Evolutionary conservation across 2,113 vertebrate species (phyloP).

Genomic region (Excalfactoria chinensis): DNA sequence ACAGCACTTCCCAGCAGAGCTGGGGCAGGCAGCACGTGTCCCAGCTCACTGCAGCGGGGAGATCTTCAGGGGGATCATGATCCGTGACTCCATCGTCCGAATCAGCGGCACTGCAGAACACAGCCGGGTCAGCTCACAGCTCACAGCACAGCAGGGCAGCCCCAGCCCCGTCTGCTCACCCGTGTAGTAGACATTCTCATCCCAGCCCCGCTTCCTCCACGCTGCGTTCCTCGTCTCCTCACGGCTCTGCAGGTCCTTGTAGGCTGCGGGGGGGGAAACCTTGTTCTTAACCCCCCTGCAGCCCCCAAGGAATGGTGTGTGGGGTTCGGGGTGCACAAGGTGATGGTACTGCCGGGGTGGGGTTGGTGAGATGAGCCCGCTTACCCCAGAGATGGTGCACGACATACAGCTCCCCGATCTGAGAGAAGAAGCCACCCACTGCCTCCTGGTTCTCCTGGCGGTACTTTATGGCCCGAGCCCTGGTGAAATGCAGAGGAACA

Average conservation of each 20-base stretch:
- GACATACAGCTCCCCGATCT: conserved; percentile 93
- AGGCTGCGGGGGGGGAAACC: conserved; percentile 74
- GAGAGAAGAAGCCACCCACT: conserved; percentile 95
- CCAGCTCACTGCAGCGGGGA: conserved; percentile 88
- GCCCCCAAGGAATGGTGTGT: no score
- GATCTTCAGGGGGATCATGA: conserved; percentile 93
- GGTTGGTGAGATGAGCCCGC: not conserved
- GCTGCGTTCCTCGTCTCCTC: conserved; percentile 92
- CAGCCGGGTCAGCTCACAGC: not conserved
- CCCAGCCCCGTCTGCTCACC: conserved; percentile 68
- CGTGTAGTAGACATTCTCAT: conserved; percentile 91
- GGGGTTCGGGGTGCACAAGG: not conserved
- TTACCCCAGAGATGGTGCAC: conserved; percentile 98
- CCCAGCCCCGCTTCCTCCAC: conserved; percentile 95
- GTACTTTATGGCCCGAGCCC: conserved; percentile 94
- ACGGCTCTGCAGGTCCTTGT: conserved; percentile 90
- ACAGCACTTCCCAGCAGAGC: not conserved
- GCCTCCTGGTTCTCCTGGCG: conserved; percentile 96
- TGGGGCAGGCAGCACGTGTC: not conserved
- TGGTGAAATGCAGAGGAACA: not conserved
- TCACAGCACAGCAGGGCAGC: no score
- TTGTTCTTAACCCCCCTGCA: not conserved
- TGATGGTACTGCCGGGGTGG: no score
- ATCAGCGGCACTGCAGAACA: conserved; percentile 88
- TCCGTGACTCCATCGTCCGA: conserved; percentile 92